These are phyloP conservation scores for Cantharis lateralis DNA, from an alignment of 2,888 invertebrate species.

Conservation along the genomic window DNA sequence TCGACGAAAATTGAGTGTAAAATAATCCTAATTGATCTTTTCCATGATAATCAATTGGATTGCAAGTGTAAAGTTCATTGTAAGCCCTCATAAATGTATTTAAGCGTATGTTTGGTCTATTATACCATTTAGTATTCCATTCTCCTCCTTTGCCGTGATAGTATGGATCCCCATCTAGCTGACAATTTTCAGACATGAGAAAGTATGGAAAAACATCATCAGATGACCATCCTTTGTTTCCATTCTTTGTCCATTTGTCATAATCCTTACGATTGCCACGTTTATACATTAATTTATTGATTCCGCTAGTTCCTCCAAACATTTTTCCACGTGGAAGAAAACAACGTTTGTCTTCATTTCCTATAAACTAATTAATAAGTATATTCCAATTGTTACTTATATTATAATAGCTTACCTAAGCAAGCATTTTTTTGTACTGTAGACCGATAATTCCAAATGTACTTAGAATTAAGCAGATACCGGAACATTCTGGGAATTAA, in stretches of 20 bases:
- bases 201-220: slow-evolving; percentile 82
- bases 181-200: slow-evolving; percentile 81
- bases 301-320: slow-evolving; percentile 60
- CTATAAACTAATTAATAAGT: too few relatives aligned
- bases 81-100: not conserved
- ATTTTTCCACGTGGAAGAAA: too few relatives aligned
- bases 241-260: slow-evolving; percentile 83
- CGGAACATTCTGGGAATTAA: too few relatives aligned
- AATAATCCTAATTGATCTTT: slow-evolving; percentile 62
- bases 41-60: slow-evolving; percentile 68
- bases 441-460: too few relatives aligned
- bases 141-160: slow-evolving; percentile 63
- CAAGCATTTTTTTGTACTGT: too few relatives aligned
- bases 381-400: too few relatives aligned
- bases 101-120: not conserved
- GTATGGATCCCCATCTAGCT: slow-evolving; percentile 68
- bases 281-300: slow-evolving; percentile 91
- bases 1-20: slow-evolving; percentile 60
- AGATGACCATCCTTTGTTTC: slow-evolving; percentile 68
- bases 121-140: not conserved
- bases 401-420: too few relatives aligned
- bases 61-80: slow-evolving; percentile 56
- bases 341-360: too few relatives aligned
- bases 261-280: slow-evolving; percentile 86
- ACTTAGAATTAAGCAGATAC: too few relatives aligned